Evolutionary conservation across 2,888 invertebrate genomes (phyloP).

Genomic region (Cyaniris semiargus): DNA sequence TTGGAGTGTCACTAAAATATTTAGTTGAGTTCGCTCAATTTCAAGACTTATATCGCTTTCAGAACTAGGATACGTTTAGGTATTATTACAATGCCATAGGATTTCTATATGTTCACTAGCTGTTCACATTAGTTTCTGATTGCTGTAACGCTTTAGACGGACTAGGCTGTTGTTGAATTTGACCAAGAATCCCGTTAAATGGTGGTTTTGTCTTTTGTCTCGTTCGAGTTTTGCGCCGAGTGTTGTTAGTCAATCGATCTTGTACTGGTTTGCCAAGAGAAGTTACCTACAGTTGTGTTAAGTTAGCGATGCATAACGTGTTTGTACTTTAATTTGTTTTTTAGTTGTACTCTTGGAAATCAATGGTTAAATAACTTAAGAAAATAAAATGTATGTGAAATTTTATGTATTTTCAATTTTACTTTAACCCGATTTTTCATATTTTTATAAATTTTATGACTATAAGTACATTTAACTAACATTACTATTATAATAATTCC

Average conservation of each 20-base stretch:
- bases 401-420: slow-evolving; percentile 50
- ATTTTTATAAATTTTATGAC: no score
- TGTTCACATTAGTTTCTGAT: slow-evolving; percentile 70
- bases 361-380: slow-evolving; percentile 81
- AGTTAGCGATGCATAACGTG: slow-evolving; percentile 80
- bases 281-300: slow-evolving; percentile 81
- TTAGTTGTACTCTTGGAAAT: slow-evolving; percentile 81
- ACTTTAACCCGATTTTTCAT: background rate
- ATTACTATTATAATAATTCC: no score
- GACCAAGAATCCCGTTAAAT: slow-evolving; percentile 58
- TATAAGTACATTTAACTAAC: no score
- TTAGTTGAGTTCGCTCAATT: slow-evolving; percentile 78
- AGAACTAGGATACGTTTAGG: slow-evolving; percentile 69
- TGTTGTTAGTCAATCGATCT: slow-evolving; percentile 69
- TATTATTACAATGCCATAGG: slow-evolving; percentile 72
- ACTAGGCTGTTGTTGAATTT: slow-evolving; percentile 68
- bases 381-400: slow-evolving; percentile 81
- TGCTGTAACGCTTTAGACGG: slow-evolving; percentile 70
- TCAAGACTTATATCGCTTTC: slow-evolving; percentile 75
- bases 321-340: slow-evolving; percentile 81
- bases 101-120: slow-evolving; percentile 69
- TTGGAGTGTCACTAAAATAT: slow-evolving; percentile 68
- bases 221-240: slow-evolving; percentile 75
- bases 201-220: slow-evolving; percentile 50
- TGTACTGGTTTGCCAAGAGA: slow-evolving; percentile 79